Conservation (phyloP, 2,113 vertebrate species). For the Rynchops niger region DNA sequence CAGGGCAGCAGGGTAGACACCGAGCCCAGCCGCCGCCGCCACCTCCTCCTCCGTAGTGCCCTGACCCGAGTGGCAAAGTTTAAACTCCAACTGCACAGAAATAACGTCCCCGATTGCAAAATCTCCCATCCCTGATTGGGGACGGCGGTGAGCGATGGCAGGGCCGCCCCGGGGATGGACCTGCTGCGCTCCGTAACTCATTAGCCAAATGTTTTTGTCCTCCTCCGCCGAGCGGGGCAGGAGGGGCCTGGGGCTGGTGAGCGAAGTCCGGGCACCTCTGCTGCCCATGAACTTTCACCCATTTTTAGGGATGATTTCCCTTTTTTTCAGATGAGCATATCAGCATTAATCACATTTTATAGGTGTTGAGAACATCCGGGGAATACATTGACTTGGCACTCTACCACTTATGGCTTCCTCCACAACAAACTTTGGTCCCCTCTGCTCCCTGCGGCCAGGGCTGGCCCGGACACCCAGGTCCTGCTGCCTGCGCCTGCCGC, state of each 20-base stretch:
- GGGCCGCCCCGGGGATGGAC: not conserved
- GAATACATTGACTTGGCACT: not conserved
- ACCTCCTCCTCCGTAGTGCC: not conserved
- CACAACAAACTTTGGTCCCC: no score
- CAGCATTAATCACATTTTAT: not conserved
- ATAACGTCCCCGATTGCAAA: slow-evolving; percentile 3
- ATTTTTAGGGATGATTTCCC: slow-evolving; percentile 54
- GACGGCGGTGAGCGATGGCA: not conserved
- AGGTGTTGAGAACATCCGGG: not conserved
- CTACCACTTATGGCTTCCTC: not conserved
- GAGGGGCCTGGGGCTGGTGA: slow-evolving; percentile 12
- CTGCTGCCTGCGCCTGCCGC: not conserved
- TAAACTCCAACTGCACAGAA: slow-evolving; percentile 64
- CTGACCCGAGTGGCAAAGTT: slow-evolving; percentile 39
- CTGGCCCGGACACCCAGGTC: accelerated
- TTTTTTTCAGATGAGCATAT: not conserved
- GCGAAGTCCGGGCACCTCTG: slow-evolving; percentile 50
- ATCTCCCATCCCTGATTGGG: slow-evolving; percentile 38
- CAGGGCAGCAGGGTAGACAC: accelerated
- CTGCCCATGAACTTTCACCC: slow-evolving; percentile 64
- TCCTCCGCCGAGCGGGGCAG: slow-evolving; percentile 3
- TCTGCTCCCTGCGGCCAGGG: accelerated
- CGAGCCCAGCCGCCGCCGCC: not conserved
- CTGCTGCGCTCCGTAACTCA: slow-evolving; percentile 17
- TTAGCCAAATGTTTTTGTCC: slow-evolving; percentile 71